Conservation (phyloP, 2,113 vertebrate species). For the Asarcornis scutulata region DNA sequence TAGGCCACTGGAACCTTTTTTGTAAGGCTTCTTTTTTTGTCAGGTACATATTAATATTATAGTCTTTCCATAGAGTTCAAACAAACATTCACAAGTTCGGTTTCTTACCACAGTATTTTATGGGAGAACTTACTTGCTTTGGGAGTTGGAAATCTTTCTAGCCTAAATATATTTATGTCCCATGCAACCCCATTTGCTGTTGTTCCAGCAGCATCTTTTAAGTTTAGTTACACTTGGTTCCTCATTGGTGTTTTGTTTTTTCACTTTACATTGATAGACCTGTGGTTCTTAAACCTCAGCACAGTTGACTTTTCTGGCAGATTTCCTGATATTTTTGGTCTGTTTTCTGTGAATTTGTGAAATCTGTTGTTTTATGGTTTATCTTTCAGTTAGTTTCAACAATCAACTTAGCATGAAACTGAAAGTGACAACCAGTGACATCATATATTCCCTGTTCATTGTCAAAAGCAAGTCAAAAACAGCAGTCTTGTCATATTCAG, state of each 20-base stretch:
- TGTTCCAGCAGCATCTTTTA: neutral
- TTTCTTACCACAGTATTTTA: neutral
- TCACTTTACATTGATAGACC: no score
- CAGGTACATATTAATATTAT: neutral
- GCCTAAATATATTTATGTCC: neutral
- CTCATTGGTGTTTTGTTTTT: neutral
- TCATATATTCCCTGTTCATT: accelerated
- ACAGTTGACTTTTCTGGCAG: neutral
- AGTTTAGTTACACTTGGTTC: neutral
- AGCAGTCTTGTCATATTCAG: accelerated
- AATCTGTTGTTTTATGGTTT: neutral
- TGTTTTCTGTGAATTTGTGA: neutral
- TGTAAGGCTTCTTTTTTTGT: neutral
- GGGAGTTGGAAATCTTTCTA: neutral
- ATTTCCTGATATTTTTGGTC: neutral
- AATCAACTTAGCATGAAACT: neutral
- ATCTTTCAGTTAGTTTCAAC: neutral
- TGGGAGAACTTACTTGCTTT: neutral
- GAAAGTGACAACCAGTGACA: neutral
- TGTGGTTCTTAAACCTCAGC: neutral
- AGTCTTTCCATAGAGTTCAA: neutral
- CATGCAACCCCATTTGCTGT: neutral
- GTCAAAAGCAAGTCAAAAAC: neutral
- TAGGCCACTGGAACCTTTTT: neutral
- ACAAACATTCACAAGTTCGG: neutral